These are phyloP conservation scores for Mystacornis crossleyi DNA, from an alignment of 2,113 vertebrate species.

Conservation along the genomic window DNA sequence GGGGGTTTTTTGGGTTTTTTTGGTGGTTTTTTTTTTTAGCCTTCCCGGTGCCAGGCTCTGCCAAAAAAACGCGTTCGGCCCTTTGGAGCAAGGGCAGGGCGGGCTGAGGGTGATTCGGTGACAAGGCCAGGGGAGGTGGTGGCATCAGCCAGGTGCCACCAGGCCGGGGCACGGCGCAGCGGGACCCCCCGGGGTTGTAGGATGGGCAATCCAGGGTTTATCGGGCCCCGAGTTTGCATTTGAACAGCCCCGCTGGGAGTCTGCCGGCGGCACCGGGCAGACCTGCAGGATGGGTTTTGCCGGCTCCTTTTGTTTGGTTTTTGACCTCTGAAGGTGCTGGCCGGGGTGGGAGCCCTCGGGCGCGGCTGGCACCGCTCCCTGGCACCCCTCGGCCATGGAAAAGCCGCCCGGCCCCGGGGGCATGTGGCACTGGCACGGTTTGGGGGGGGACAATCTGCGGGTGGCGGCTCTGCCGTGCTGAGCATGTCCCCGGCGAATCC, in stretches of 20 bases:
- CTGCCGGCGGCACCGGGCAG: neutral
- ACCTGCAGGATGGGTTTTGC: neutral
- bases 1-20: neutral
- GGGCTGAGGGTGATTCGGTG: fast-evolving
- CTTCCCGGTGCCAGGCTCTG: neutral
- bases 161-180: neutral
- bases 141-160: neutral
- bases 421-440: fast-evolving
- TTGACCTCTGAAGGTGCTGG: neutral
- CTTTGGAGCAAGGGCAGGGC: neutral
- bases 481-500: fast-evolving
- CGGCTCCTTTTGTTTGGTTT: neutral
- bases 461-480: fast-evolving
- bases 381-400: neutral
- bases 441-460: neutral
- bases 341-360: neutral
- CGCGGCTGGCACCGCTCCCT: neutral
- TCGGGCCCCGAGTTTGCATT: neutral
- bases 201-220: neutral
- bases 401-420: neutral
- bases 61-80: neutral
- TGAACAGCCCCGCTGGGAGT: neutral
- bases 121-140: neutral
- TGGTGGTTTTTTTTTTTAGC: neutral
- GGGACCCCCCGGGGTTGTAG: neutral